Percentiles rank a stretch among this genome's conserved stretches.
These are phyloP conservation scores for Tenrec ecaudatus DNA, from an alignment of 2,113 vertebrate genomes.

Conservation along the genomic window DNA sequence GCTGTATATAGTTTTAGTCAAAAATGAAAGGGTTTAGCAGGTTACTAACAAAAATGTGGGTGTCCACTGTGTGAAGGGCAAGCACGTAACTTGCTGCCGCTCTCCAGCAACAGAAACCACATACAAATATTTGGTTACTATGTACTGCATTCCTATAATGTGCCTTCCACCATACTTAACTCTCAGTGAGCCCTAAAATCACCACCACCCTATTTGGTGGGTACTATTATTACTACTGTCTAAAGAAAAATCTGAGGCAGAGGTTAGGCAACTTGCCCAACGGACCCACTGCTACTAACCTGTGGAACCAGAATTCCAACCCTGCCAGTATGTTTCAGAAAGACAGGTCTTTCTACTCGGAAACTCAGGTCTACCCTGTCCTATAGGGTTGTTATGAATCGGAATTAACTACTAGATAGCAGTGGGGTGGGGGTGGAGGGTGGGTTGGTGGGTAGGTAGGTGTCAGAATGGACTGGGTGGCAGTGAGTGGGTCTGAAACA, in stretches of 20 bases:
- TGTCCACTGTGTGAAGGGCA: not conserved
- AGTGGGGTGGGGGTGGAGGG: too few species aligned
- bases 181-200: not conserved
- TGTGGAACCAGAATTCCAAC: conserved; percentile 44
- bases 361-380: too few species aligned
- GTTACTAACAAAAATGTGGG: not conserved
- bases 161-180: conserved; percentile 1
- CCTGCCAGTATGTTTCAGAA: not conserved
- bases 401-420: too few species aligned
- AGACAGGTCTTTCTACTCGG: too few species aligned
- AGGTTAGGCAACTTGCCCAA: conserved; percentile 55
- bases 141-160: not conserved
- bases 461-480: too few species aligned
- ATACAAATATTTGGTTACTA: not conserved
- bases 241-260: conserved; percentile 52
- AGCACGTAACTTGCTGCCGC: not conserved
- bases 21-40: conserved; percentile 26
- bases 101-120: not conserved
- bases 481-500: not conserved
- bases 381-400: too few species aligned
- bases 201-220: conserved; percentile 20
- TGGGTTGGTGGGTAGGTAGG: too few species aligned
- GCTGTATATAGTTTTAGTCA: conserved; percentile 1
- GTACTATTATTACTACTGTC: not conserved
- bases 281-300: conserved; percentile 12